Evolutionary conservation across 1,140 invertebrate genomes (phyloP).

Genomic region (Rhyzopertha dominica): DNA sequence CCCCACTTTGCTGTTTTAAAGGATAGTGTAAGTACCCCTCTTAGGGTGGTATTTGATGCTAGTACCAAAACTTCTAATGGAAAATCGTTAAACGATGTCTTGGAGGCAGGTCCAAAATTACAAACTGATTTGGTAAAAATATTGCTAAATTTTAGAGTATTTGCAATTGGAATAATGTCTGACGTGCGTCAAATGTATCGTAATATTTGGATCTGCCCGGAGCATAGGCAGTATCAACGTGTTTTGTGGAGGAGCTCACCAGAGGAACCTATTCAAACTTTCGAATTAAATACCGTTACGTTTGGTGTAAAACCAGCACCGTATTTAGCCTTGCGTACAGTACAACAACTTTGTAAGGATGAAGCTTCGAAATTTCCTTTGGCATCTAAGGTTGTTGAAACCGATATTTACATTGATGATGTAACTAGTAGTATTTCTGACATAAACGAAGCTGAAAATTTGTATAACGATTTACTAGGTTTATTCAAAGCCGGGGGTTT

Average conservation of each 20-base stretch:
- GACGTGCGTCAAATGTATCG: constrained; percentile 17
- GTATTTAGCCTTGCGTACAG: constrained; percentile 8
- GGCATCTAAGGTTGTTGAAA: too few relatives aligned
- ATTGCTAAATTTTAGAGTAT: constrained; percentile 3
- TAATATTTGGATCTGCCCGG: constrained; percentile 5
- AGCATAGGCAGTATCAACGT: constrained; percentile 10
- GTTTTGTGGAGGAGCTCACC: background rate
- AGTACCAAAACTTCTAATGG: constrained; percentile 25
- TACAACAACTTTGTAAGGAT: too few relatives aligned
- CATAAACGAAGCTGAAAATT: too few relatives aligned
- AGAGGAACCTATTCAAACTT: background rate
- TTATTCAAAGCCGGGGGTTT: too few relatives aligned
- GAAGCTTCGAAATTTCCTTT: too few relatives aligned
- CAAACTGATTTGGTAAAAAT: constrained; percentile 29
- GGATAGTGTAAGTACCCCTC: constrained; percentile 31
- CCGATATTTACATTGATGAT: too few relatives aligned
- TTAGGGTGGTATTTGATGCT: constrained; percentile 43
- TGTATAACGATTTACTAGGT: too few relatives aligned
- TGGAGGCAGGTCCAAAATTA: constrained; percentile 29
- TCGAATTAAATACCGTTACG: background rate
- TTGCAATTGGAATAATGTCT: constrained; percentile 15
- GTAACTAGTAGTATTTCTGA: too few relatives aligned
- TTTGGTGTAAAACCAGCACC: constrained; percentile 2
- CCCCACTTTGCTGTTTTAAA: constrained; percentile 34
- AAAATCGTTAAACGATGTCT: constrained; percentile 39